Evolutionary conservation across 2,797 vertebrate species (phyloP).

Genomic region (Tapirus indicus): DNA sequence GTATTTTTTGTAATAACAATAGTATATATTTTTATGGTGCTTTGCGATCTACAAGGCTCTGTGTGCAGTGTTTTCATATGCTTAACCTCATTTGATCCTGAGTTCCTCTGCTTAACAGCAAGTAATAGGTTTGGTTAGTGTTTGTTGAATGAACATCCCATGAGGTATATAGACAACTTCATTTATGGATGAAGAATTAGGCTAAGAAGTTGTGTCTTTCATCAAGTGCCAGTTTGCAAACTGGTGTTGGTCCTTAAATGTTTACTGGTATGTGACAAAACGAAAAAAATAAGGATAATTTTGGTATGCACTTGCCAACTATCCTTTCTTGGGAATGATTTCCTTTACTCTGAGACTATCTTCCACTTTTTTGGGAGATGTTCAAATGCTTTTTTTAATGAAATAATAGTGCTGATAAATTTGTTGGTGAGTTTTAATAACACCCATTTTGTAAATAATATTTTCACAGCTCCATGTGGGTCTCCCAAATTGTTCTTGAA

Average conservation of each 20-base stretch:
- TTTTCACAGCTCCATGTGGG: neutral
- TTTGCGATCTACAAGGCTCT: neutral
- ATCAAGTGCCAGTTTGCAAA: neutral
- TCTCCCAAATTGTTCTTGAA: slow-evolving; percentile 4
- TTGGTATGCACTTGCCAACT: neutral
- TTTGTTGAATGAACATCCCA: slow-evolving; percentile 26
- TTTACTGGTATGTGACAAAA: neutral
- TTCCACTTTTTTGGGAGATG: neutral
- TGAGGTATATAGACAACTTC: neutral
- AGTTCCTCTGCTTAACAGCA: neutral
- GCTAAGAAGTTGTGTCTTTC: neutral
- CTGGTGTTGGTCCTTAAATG: neutral
- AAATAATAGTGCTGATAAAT: neutral
- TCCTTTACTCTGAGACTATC: neutral
- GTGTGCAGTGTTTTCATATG: neutral
- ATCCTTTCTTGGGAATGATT: slow-evolving; percentile 10
- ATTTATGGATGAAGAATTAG: neutral
- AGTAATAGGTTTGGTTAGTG: neutral
- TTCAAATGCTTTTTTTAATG: neutral
- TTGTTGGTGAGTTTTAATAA: slow-evolving; percentile 42
- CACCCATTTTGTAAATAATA: neutral
- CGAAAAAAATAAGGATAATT: neutral
- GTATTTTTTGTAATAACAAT: neutral
- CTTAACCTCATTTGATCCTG: neutral
- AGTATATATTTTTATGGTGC: neutral